Base-by-base conservation (phyloP, 1,140 invertebrate species). In the Cylas formicarius region DNA sequence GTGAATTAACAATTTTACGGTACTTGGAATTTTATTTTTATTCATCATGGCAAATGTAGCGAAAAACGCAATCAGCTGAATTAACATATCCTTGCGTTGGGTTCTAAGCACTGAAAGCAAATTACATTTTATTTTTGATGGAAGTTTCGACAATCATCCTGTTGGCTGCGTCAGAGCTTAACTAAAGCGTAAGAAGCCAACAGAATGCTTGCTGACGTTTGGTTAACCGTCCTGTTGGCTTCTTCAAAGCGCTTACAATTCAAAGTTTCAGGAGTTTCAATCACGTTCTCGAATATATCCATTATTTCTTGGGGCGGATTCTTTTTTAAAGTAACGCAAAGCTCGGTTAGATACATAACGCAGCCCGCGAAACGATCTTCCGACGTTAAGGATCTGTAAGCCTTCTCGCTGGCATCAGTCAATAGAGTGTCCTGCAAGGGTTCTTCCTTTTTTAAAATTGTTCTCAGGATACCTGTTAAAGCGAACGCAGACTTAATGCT, bases 331-430 rank as follows among this genome's bases (percentile, higher is more conserved):
- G 44, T 8, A 29, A 53, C 29, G 44, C 52, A 53, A 32, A 53
- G 23, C 41, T 53, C 52, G 26, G 48, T 53, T 8, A 53, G 40
- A 43, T 46, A 38, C 43, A 50, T 50, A 13, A 53, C 23, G 22
- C 41, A 48, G 6, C 46, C 46, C 18, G 27, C 10, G 27, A 28
- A 24, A 6, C 36, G 32, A 8, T 48, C 19, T 6, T 48, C 23
- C 21, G 18, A 21, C 9, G 3, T 22, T 21, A 48, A 29, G 43
- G 22, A 32, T 31, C 34, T 35, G 33, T 42, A 48, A 4, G 46
- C 46, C 11, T 31, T 32, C 17, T 48, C 46, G 21, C 46, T 43
- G 22, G 21, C 19, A 9, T 31, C 19, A 8, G 21, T 37, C 14
- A 48, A 18, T 17, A 48, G 32, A 29, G 21, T 36, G 27, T 6